phyloP scores from a whole-genome alignment of 2,113 vertebrate genomes.

The Solenodon paradoxus region DNA sequence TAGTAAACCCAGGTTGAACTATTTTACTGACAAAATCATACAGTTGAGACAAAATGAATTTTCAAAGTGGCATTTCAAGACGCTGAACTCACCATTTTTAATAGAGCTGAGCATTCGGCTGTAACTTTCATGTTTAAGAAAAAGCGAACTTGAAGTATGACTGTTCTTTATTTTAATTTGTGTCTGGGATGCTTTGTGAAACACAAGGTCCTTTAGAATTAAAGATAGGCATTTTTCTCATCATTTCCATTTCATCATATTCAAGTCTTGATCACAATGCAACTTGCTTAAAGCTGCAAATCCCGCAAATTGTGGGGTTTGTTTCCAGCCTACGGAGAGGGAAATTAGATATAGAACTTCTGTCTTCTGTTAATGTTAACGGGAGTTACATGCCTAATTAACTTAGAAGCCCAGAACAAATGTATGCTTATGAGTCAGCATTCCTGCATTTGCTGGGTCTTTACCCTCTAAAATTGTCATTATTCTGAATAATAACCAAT shows the following conservation, averaged over 20 bases:
- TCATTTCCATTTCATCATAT: slow-evolving; percentile 68
- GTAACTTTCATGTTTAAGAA: slow-evolving; percentile 42
- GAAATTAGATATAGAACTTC: slow-evolving; percentile 68
- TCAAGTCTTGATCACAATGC: slow-evolving; percentile 52
- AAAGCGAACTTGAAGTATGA: slow-evolving; percentile 47
- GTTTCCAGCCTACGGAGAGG: slow-evolving; percentile 50
- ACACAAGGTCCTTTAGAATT: slow-evolving; percentile 62
- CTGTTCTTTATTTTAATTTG: slow-evolving; percentile 61
- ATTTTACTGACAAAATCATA: slow-evolving; percentile 43
- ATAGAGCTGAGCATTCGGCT: not conserved
- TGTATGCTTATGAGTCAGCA: slow-evolving; percentile 65
- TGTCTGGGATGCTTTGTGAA: slow-evolving; percentile 33
- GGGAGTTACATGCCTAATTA: slow-evolving; percentile 71
- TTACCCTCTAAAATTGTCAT: slow-evolving; percentile 76
- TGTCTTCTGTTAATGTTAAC: slow-evolving; percentile 73
- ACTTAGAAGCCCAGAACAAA: slow-evolving; percentile 62
- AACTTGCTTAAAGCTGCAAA: slow-evolving; percentile 71
- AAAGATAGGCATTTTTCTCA: slow-evolving; percentile 51
- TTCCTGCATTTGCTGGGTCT: slow-evolving; percentile 69
- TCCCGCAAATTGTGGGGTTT: slow-evolving; percentile 72
- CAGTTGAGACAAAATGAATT: slow-evolving; percentile 49
- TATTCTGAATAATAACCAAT: slow-evolving; percentile 69
- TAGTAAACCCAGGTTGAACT: not conserved
- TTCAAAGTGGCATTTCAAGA: slow-evolving; percentile 54
- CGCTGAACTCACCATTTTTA: slow-evolving; percentile 48